phyloP scores from a whole-genome alignment of 2,888 invertebrate genomes.

The Plebejus argus region DNA sequence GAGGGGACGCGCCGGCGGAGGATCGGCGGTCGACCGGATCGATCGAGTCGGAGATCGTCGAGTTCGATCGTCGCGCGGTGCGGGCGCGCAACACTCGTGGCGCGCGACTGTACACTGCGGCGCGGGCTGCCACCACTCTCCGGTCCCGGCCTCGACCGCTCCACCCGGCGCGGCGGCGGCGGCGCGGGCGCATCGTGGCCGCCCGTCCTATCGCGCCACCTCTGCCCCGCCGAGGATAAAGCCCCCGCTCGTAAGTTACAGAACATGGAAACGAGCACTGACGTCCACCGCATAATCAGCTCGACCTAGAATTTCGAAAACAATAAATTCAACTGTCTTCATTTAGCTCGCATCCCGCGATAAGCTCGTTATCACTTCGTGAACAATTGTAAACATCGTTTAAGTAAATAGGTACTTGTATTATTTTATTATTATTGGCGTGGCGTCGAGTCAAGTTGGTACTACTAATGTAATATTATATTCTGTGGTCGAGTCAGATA shows the following conservation, averaged over 20 bases:
- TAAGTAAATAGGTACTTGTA: constrained; percentile 18
- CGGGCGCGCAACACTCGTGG: constrained; percentile 74
- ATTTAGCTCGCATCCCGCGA: constrained; percentile 33
- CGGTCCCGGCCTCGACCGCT: constrained; percentile 71
- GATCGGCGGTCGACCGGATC: constrained; percentile 54
- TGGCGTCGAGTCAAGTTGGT: no score
- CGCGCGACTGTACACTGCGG: constrained; percentile 74
- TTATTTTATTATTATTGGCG: not conserved
- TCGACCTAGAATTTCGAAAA: constrained; percentile 44
- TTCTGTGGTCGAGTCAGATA: constrained; percentile 1
- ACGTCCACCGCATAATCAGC: constrained; percentile 45
- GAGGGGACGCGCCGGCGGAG: constrained; percentile 56
- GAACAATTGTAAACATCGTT: constrained; percentile 32
- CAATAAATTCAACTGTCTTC: constrained; percentile 40
- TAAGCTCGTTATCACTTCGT: constrained; percentile 35
- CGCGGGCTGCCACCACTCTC: constrained; percentile 61
- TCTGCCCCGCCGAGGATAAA: constrained; percentile 71
- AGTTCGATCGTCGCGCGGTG: constrained; percentile 49
- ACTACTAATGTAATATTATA: no score
- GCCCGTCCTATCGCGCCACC: constrained; percentile 66
- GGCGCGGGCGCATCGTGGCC: constrained; percentile 48
- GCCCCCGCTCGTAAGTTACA: constrained; percentile 63
- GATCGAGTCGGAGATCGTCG: constrained; percentile 62
- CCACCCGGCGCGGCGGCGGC: constrained; percentile 55
- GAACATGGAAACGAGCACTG: constrained; percentile 50